Evolutionary conservation across 30 jellyfish, hydroid and myxozoan genomes (phyloP), one percentile per base, ranked within the genome.

Genomic region (Calvadosia cruxmelitensis): DNA sequence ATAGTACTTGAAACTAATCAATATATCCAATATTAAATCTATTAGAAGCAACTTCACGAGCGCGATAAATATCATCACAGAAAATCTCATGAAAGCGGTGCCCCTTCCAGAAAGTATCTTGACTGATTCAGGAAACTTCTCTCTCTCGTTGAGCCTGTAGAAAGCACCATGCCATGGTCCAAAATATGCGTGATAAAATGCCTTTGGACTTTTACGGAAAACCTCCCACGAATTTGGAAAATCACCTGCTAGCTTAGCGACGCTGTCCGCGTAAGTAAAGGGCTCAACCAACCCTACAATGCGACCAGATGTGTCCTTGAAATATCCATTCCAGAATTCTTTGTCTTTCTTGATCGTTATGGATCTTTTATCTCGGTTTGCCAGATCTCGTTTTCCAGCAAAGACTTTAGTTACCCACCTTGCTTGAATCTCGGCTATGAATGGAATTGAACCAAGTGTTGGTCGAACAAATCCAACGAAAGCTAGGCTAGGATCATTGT

Each of bases 181-280:
- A n/a, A n/a, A n/a, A n/a, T n/a, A n/a, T n/a, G n/a, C n/a, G n/a
- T n/a, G 78, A 28, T 78, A n/a, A 51, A 69, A 73, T 0, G 77
- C 93, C 34, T 63, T 29, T 13, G 95, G 95, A 50, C 57, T 78
- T 31, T 72, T 68, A 52, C 74, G 72, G 68, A 85, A 78, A 67
- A 85, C 67, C 23, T 81, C 69, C 93, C 93, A 78, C 67, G 78
- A 85, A 78, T 85, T 90, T 1, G 95, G 95, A 66, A 69, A 85
- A 27, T 81, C 82, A 48, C 74, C 50, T 68, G 93, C 78, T 25
- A 85, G 73, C 52, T 50, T 85, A 7, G 95, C 95, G 30, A 85
- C 63, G 29, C 74, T 81, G 65, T 85, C 95, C 49, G 74, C 33
- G 49, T 85, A 85, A 31, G 95, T 78, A 74, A 78, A 85, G 27